Conservation (phyloP, 2,888 invertebrate genomes). For the Drosophila kanekoi region DNA sequence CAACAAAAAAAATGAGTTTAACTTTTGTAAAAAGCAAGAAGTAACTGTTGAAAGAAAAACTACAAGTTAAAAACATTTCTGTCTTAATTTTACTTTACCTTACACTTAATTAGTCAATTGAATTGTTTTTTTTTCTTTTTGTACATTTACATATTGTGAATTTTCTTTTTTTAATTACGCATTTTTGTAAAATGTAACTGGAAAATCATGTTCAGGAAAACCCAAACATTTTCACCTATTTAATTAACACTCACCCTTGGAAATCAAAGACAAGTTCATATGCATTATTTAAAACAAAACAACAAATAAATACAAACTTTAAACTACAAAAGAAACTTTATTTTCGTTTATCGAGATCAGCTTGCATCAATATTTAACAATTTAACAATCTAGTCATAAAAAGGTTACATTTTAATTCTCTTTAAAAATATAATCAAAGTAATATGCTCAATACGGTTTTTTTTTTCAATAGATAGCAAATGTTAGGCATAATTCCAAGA, state of each 20-base stretch:
- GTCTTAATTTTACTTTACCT: constrained; percentile 52
- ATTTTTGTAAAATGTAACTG: constrained; percentile 58
- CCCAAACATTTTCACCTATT: constrained; percentile 42
- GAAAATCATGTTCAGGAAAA: constrained; percentile 26
- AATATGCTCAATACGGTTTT: constrained; percentile 35
- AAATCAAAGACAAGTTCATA: constrained; percentile 62
- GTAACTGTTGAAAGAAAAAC: constrained; percentile 26
- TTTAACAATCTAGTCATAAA: constrained; percentile 48
- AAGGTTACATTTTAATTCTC: background rate
- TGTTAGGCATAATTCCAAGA: constrained; percentile 11
- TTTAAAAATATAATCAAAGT: constrained; percentile 15
- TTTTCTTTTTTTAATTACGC: constrained; percentile 52
- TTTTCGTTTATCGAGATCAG: constrained; percentile 28
- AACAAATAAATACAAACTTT: constrained; percentile 53
- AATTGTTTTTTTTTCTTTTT: constrained; percentile 47
- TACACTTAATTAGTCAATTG: constrained; percentile 75
- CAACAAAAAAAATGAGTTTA: constrained; percentile 19
- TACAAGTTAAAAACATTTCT: constrained; percentile 23
- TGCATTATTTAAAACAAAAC: constrained; percentile 56
- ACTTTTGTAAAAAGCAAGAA: constrained; percentile 13
- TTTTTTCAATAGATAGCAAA: constrained; percentile 33
- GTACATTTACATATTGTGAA: constrained; percentile 56
- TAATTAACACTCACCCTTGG: constrained; percentile 45
- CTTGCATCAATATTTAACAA: constrained; percentile 11
- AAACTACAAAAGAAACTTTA: constrained; percentile 38